Conservation (phyloP, 64 coral and sea anemone species). For the Montipora efflorescens region DNA sequence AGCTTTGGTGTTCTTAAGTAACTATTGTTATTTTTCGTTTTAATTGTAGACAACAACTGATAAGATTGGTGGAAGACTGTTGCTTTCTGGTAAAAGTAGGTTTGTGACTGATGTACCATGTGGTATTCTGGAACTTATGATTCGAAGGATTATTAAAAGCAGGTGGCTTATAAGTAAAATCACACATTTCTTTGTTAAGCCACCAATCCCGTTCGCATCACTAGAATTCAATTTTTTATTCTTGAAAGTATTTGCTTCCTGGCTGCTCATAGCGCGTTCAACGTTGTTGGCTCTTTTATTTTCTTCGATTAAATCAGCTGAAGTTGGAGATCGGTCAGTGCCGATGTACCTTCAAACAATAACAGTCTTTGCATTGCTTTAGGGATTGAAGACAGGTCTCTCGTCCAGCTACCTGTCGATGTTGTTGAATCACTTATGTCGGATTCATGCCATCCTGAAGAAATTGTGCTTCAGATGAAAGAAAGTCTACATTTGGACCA, state of each 20-base stretch:
- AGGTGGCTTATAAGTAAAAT: too few species aligned
- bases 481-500: background rate
- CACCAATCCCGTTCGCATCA: too few species aligned
- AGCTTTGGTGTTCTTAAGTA: too few species aligned
- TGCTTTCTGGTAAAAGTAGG: background rate
- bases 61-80: background rate
- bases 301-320: too few species aligned
- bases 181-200: too few species aligned
- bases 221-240: too few species aligned
- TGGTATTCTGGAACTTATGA: too few species aligned
- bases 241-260: too few species aligned
- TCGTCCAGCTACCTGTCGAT: background rate
- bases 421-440: slow-evolving; percentile 13
- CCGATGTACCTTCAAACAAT: background rate
- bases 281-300: too few species aligned
- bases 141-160: too few species aligned
- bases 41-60: background rate
- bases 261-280: too few species aligned
- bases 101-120: background rate
- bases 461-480: slow-evolving; percentile 20
- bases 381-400: background rate
- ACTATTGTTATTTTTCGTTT: too few species aligned
- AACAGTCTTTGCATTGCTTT: background rate
- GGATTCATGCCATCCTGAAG: background rate
- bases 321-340: background rate